Base-by-base conservation (phyloP, 2,888 invertebrate species). In the Synanthedon formicaeformis region DNA sequence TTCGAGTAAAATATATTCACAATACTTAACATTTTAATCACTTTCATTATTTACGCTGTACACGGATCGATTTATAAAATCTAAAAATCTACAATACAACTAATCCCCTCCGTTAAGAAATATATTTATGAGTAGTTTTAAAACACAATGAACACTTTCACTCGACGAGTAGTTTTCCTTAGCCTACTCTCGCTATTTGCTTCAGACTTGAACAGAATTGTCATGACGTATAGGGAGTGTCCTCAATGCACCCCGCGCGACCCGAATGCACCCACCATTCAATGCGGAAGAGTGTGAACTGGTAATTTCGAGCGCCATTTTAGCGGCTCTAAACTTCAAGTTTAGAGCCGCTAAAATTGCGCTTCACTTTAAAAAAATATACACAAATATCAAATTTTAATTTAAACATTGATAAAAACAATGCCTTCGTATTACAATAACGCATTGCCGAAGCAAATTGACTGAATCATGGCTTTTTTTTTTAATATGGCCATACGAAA, bases 1-100 rank as follows among this genome's bases (percentile, higher is more conserved):
- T 86, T 85, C 85, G 85, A 85, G 85, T 81, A 81, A 78, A 23
- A 23, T 23, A 82, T 79, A 81, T 82, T 81, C 75, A 83, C 81
- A 80, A 78, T 76, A 73, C 69, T 75, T 76, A 67, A 72, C 73
- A 73, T 34, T n/a, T 34, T 69, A 69, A 75, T 72, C 71, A 72
- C 74, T 71, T 23, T 69, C 69, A 70, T 60, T 34, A 10, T 10
- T 16, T 34, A 34, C 34, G 71, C 75, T 74, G 77, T 77, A 78
- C 75, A 77, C 64, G 67, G 66, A 72, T 71, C 70, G 72, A 67
- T 65, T 74, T 68, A 71, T 72, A 75, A 73, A 78, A 74, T 75
- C 71, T 80, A 77, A 62, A 23, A 59, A 57, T 65, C 68, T 71
- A 71, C 53, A 61, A 69, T 66, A 62, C 68, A 77, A 71, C 73